phyloP scores from a whole-genome alignment of 2,888 invertebrate genomes.

The Baronia brevicornis region DNA sequence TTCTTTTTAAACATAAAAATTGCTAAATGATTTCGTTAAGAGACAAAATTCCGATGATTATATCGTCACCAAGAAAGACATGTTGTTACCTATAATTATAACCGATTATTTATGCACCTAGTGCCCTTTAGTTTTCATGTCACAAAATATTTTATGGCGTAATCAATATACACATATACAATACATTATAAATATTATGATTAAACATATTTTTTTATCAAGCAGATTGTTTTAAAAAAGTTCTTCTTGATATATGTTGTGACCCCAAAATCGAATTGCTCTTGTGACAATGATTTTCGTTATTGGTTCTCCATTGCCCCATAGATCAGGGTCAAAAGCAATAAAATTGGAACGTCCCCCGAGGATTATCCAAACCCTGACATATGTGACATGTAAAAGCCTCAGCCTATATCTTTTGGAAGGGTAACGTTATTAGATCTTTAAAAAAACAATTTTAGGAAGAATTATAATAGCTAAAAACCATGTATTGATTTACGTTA shows the following conservation, averaged over 20 bases:
- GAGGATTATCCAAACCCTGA: slow-evolving; percentile 70
- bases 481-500: slow-evolving; percentile 19
- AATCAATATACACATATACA: neutral
- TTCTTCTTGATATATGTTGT: slow-evolving; percentile 12
- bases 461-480: slow-evolving; percentile 17
- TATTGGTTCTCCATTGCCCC: slow-evolving; percentile 59
- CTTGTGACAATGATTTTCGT: slow-evolving; percentile 46
- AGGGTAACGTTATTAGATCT: slow-evolving; percentile 42
- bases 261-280: slow-evolving; percentile 38
- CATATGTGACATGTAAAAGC: slow-evolving; percentile 66
- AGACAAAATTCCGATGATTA: slow-evolving; percentile 41
- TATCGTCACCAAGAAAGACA: slow-evolving; percentile 33
- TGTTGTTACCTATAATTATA: slow-evolving; percentile 17
- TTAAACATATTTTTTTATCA: too few species aligned
- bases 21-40: slow-evolving; percentile 43
- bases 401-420: slow-evolving; percentile 50
- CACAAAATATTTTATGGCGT: slow-evolving; percentile 14
- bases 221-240: slow-evolving; percentile 12
- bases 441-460: slow-evolving; percentile 61
- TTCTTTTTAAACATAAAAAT: too few species aligned
- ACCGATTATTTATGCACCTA: slow-evolving; percentile 21
- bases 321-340: slow-evolving; percentile 64
- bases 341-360: slow-evolving; percentile 67
- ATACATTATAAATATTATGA: too few species aligned
- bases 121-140: slow-evolving; percentile 26